Evolutionary conservation across 1,140 invertebrate species (phyloP).

Genomic region (Chrysomallon squamiferum): DNA sequence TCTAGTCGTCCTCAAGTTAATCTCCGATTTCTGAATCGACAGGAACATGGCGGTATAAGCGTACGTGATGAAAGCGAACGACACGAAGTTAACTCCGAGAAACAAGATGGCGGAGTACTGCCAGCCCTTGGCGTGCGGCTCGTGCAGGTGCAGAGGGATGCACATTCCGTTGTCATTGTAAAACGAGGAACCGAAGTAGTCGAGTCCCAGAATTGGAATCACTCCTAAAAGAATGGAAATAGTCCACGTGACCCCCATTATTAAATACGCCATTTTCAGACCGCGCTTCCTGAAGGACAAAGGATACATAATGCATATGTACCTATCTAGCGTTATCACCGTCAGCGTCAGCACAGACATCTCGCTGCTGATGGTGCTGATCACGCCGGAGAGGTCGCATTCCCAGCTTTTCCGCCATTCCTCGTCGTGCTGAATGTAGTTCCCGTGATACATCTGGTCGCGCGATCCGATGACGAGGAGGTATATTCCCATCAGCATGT

Average conservation of each 20-base stretch:
- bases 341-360: slow-evolving; percentile 77
- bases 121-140: slow-evolving; percentile 58
- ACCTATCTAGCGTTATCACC: slow-evolving; percentile 77
- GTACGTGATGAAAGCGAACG: slow-evolving; percentile 61
- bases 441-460: slow-evolving; percentile 71
- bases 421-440: slow-evolving; percentile 71
- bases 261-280: slow-evolving; percentile 64
- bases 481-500: slow-evolving; percentile 82
- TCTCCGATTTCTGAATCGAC: slow-evolving; percentile 72
- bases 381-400: slow-evolving; percentile 42
- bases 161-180: slow-evolving; percentile 60
- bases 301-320: slow-evolving; percentile 73
- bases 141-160: slow-evolving; percentile 59
- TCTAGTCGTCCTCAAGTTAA: slow-evolving; percentile 69
- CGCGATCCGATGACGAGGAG: slow-evolving; percentile 74
- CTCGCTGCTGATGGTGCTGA: slow-evolving; percentile 58
- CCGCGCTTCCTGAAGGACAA: slow-evolving; percentile 52
- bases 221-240: slow-evolving; percentile 71
- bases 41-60: slow-evolving; percentile 68
- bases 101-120: slow-evolving; percentile 59
- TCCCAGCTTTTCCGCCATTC: slow-evolving; percentile 75
- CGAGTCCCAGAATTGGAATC: slow-evolving; percentile 73
- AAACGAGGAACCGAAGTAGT: slow-evolving; percentile 63
- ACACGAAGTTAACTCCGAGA: slow-evolving; percentile 52
- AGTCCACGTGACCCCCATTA: slow-evolving; percentile 72